Evolutionary conservation across 2,113 vertebrate species (phyloP).

Genomic region (Thalassarche chlororhynchos): DNA sequence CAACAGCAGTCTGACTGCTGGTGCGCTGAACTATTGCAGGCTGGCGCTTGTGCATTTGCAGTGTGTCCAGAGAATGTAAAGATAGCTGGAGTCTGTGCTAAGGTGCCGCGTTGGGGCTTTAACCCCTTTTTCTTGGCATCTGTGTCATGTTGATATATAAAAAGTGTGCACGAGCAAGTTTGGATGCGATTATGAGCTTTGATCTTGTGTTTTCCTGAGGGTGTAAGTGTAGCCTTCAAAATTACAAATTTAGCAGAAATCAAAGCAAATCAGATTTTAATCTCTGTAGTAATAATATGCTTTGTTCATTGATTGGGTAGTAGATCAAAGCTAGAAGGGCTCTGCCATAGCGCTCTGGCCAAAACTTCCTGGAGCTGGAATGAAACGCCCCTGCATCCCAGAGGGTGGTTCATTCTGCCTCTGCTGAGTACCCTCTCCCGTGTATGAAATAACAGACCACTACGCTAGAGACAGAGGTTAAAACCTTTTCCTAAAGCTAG

Average conservation of each 20-base stretch:
- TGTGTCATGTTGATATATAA: not conserved
- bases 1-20: not conserved
- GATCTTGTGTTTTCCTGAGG: conserved; percentile 57
- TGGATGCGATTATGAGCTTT: conserved; percentile 46
- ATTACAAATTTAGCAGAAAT: conserved; percentile 37
- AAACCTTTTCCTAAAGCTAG: not conserved
- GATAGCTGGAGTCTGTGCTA: not conserved
- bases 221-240: conserved; percentile 27
- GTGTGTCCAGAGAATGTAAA: not conserved
- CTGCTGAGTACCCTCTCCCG: not conserved
- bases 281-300: conserved; percentile 40
- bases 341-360: not conserved
- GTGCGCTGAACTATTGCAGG: not conserved
- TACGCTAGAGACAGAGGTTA: not conserved
- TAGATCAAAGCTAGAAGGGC: conserved; percentile 31
- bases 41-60: not conserved
- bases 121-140: not conserved
- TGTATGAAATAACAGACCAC: not conserved
- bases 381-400: not conserved
- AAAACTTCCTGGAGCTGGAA: not conserved
- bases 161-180: not conserved
- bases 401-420: not conserved
- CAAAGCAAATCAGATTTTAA: conserved; percentile 60
- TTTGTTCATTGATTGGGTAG: not conserved
- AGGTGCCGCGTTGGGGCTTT: not conserved